A percentile compares a stretch with the other conserved stretches of the same genome.
Conservation (phyloP, 2,113 vertebrate genomes). For the Suncus etruscus region DNA sequence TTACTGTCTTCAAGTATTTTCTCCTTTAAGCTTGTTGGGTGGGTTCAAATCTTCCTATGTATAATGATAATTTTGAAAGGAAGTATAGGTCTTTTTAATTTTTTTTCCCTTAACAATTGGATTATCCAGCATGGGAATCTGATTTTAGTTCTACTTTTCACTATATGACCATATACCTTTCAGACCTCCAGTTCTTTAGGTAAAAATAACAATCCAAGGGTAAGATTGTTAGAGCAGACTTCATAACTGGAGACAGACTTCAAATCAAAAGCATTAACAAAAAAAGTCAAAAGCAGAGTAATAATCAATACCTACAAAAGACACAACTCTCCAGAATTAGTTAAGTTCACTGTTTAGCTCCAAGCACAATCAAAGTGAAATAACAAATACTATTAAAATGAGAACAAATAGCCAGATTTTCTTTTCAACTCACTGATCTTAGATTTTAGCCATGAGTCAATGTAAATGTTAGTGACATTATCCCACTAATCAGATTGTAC, state of each 20-base stretch:
- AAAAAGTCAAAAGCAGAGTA: neutral
- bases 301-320: neutral
- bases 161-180: neutral
- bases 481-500: no score
- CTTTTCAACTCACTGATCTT: neutral
- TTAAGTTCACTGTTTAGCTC: neutral
- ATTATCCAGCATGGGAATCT: neutral
- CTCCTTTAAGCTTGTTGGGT: no score
- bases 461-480: neutral
- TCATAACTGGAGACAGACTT: neutral
- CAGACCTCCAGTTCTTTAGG: neutral
- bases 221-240: neutral
- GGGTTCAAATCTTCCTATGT: neutral
- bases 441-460: neutral
- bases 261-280: no score
- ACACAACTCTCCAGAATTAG: neutral
- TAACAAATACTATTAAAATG: neutral
- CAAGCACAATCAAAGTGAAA: neutral
- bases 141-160: constrained; percentile 24
- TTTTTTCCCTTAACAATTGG: neutral
- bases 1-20: neutral
- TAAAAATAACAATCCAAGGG: constrained; percentile 4
- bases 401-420: neutral
- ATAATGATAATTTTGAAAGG: neutral
- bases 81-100: accelerated